These are phyloP conservation scores for Diprion similis DNA, from an alignment of 1,140 invertebrate genomes.

Conservation along the genomic window DNA sequence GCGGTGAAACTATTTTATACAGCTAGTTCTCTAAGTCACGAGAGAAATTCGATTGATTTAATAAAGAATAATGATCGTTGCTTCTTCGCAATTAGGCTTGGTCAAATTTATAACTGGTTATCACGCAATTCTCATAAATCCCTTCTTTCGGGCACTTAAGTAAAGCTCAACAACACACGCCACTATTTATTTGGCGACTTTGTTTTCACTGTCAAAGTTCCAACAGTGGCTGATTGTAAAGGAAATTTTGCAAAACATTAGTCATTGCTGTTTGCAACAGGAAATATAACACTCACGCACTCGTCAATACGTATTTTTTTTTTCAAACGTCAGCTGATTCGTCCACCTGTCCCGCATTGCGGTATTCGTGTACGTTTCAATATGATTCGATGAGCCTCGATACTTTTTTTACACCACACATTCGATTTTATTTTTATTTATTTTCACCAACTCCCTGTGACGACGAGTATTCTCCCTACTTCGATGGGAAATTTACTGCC, in stretches of 20 bases:
- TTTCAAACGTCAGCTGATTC: not conserved
- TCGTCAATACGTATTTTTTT: not conserved
- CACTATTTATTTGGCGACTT: not conserved
- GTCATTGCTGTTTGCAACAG: not conserved
- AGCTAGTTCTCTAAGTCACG: not conserved
- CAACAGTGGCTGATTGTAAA: not conserved
- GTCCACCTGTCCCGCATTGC: slow-evolving; percentile 2
- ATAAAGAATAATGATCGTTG: not conserved
- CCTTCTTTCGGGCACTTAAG: not conserved
- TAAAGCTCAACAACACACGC: not conserved
- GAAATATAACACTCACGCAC: not conserved
- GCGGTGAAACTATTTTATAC: too few relatives aligned
- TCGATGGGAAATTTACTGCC: not conserved
- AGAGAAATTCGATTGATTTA: slow-evolving; percentile 3
- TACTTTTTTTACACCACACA: not conserved
- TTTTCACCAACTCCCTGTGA: not conserved
- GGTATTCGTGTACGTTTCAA: not conserved
- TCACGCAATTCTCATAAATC: not conserved
- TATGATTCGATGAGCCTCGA: not conserved
- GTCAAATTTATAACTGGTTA: not conserved
- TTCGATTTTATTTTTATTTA: not conserved
- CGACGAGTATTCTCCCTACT: not conserved
- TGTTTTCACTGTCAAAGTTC: not conserved
- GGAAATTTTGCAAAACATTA: not conserved
- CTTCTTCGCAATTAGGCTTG: not conserved